Base-by-base conservation (phyloP, 2,113 vertebrate species). In the Microcebus murinus region DNA sequence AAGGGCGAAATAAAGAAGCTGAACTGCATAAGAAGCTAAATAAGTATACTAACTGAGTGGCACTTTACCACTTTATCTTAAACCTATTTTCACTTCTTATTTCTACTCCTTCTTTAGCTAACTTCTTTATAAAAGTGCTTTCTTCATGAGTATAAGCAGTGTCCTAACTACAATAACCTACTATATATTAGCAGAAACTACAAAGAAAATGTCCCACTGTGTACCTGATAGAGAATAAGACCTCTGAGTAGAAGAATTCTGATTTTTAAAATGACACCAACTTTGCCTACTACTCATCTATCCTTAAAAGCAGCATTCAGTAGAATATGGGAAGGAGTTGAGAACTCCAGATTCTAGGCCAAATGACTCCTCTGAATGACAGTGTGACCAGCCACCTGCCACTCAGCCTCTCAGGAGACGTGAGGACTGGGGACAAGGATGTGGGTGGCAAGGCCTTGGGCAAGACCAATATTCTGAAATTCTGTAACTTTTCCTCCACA, bases 91-190 rank as follows among this genome's bases (percentile, higher is more conserved):
- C 23, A 31, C 57, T 59, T 93, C 55, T 87, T 73, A 63, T 29
- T 90, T 88, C 21, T 76, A 29, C 21, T 48, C 83, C 1, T 39
- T 21, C 86, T 18, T 20, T 73, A 11, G 8, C 12, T 96, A 86
- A 73, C 27, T 83, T 89, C 15, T 86, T 87, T 21, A 71, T 11
- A 52, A 10, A 48, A 61, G 18, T 42, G 36, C 20, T 70, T 59
- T 92, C 71, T 94, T n/a, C 92, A 59, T 55, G 61, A 92, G 61
- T 4, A 67, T 68, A 91, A 82, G 25, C 31, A 39, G 9, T 52
- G 6, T n/a, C 50, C 20, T 89, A 83, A 42, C 31, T 45, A 5
- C 36, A 39, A 67, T 45, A 68, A 67, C 27, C 39, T 86, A 36
- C 23, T 39, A 1, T 5, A 25, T 48, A 57, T 1, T 55, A n/a